A percentile compares a stretch with the other conserved stretches of the same genome.
Conservation (phyloP, 2,888 invertebrate species). For the Luperina testacea region DNA sequence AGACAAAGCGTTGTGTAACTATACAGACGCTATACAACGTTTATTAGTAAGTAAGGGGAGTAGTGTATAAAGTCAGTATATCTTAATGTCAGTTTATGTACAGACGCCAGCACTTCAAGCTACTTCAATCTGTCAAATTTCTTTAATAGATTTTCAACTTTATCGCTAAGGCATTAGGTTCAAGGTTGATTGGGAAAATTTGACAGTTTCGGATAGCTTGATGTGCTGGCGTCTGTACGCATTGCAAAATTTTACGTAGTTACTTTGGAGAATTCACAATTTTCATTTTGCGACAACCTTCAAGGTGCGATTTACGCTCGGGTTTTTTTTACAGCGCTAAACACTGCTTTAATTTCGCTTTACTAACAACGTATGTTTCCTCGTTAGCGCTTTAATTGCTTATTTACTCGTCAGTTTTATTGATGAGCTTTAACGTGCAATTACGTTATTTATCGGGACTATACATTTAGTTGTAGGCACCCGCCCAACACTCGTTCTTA, state of each 20-base stretch:
- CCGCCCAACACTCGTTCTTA: slow-evolving; percentile 45
- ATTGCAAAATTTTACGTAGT: slow-evolving; percentile 39
- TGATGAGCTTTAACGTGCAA: slow-evolving; percentile 60
- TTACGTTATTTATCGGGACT: slow-evolving; percentile 38
- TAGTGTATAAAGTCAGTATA: no score
- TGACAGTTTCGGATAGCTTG: no score
- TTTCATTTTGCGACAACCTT: slow-evolving; percentile 52
- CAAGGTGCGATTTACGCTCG: slow-evolving; percentile 56
- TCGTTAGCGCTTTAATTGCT: slow-evolving; percentile 69
- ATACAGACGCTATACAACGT: no score
- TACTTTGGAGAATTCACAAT: slow-evolving; percentile 33
- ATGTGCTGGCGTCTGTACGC: neutral
- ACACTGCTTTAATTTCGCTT: slow-evolving; percentile 59
- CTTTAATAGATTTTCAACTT: no score
- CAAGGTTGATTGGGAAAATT: no score
- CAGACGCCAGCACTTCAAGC: no score
- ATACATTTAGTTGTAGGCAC: slow-evolving; percentile 33
- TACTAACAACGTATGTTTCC: slow-evolving; percentile 60
- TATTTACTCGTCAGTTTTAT: slow-evolving; percentile 69
- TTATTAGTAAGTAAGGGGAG: no score
- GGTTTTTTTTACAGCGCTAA: slow-evolving; percentile 62
- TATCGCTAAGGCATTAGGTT: no score
- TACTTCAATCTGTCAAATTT: no score
- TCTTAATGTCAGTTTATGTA: no score
- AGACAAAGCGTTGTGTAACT: no score